A percentile compares a stretch with the other conserved stretches of the same genome.
These are phyloP conservation scores for Schrankia costaestrigalis DNA, from an alignment of 2,888 invertebrate genomes.

Conservation along the genomic window DNA sequence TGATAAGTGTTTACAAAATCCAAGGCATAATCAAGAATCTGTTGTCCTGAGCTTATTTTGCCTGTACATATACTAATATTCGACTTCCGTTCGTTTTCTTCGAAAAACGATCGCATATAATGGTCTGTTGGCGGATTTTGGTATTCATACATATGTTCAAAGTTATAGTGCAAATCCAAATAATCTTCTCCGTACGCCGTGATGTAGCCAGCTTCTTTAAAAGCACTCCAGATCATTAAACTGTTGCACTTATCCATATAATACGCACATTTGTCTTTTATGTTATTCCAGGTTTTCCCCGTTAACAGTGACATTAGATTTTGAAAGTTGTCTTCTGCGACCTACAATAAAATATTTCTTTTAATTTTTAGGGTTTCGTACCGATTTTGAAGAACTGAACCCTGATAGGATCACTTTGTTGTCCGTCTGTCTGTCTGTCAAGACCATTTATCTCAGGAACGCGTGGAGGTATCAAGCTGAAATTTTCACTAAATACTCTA, in stretches of 20 bases:
- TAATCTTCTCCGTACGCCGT: conserved; percentile 92
- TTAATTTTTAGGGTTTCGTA: too few species aligned
- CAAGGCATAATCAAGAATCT: conserved; percentile 84
- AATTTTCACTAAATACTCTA: too few species aligned
- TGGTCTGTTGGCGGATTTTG: conserved; percentile 88
- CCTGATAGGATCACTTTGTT: too few species aligned
- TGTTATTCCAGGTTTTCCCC: conserved; percentile 81
- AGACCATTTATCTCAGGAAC: too few species aligned
- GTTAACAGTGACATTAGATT: conserved; percentile 92
- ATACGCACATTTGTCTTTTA: conserved; percentile 72
- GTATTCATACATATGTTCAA: conserved; percentile 82
- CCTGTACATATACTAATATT: conserved; percentile 64
- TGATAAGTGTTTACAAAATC: conserved; percentile 84
- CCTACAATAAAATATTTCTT: not conserved
- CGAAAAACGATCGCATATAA: conserved; percentile 87
- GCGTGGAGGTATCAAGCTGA: too few species aligned
- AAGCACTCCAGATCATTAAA: conserved; percentile 89
- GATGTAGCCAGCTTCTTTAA: conserved; percentile 84
- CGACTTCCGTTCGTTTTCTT: conserved; percentile 83
- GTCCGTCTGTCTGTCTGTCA: too few species aligned
- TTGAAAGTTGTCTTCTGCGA: conserved; percentile 77
- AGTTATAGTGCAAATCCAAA: conserved; percentile 84
- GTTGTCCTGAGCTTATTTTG: conserved; percentile 83
- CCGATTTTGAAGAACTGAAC: too few species aligned
- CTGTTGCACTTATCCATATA: conserved; percentile 84